Evolutionary conservation across 2,113 vertebrate species (phyloP), one percentile per base, ranked within the genome.

Genomic region (Cheilinus undulatus): DNA sequence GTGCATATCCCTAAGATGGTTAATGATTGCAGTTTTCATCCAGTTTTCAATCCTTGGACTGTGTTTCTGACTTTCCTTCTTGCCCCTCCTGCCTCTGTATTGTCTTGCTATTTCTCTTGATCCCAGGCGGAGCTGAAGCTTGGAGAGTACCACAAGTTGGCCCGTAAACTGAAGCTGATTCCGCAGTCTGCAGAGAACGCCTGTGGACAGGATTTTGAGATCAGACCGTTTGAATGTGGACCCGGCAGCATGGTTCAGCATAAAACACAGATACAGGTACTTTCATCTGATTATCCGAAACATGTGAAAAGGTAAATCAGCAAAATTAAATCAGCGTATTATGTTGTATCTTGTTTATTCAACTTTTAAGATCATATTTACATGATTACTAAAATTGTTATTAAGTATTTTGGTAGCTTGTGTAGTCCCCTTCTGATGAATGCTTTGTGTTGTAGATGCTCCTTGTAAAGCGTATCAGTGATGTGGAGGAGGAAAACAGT

Each of bases 161-260:
- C 97, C 59, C 94, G 97, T 71, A 98, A 98, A 74, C 85, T 98
- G 78, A 97, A 99, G 91, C 93, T 99, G 69, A 95, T 98, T 30
- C 97, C 98, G 5, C 83, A 91, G 43, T 93, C 93, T 30, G 95
- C 96, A 73, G 95, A 98, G 87, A 97, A 98, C 52, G 96, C 97
- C 70, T 95, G 94, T 82, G 96, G 96, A 59, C 92, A 93, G 0
- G 94, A 99, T 86, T 98, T 97, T 78, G 95, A 96, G 88, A 96
- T 99, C 87, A 94, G 91, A 26, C 94, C 94, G 69, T 94, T 94
- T 81, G 95, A 97, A 32, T 86, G 80, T 51, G 93, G 94, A 43
- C 78, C 90, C 38, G 91, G 85, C 61, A 93, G 89, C 83, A 89
- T 94, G 53, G 88, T 90, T 57, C 95, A 95, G 73, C 95, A 95